phyloP scores from a whole-genome alignment of 1,140 invertebrate genomes.

The Leptinotarsa lineolata region DNA sequence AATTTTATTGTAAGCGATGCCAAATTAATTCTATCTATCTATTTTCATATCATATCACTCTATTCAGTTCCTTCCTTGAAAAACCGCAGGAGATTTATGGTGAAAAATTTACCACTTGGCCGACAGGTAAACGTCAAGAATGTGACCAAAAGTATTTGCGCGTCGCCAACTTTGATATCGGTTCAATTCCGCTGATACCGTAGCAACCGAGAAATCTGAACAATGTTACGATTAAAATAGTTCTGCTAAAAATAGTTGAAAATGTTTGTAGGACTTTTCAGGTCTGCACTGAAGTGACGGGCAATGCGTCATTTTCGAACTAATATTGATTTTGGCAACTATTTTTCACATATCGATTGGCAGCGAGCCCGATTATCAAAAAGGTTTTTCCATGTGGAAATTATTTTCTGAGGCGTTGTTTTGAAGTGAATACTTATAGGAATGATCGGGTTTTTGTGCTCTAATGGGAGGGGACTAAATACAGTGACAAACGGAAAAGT shows the following conservation, averaged over 20 bases:
- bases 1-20: too few relatives aligned
- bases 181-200: too few relatives aligned
- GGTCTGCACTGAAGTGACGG: not conserved
- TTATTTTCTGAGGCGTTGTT: not conserved
- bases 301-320: constrained; percentile 2
- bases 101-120: too few relatives aligned
- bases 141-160: too few relatives aligned
- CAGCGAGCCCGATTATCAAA: not conserved
- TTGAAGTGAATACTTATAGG: not conserved
- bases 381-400: not conserved
- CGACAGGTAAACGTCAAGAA: too few relatives aligned
- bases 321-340: constrained; percentile 6
- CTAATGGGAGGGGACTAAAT: not conserved
- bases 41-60: too few relatives aligned
- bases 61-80: too few relatives aligned
- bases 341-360: not conserved
- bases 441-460: not conserved
- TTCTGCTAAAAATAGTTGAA: constrained; percentile 10
- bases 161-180: too few relatives aligned
- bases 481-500: not conserved
- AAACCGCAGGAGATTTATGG: too few relatives aligned
- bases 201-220: too few relatives aligned
- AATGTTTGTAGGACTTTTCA: constrained; percentile 12
- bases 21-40: too few relatives aligned
- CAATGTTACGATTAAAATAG: constrained; percentile 3